phyloP scores from a whole-genome alignment of 1,140 invertebrate genomes.

The Zophobas atratus region DNA sequence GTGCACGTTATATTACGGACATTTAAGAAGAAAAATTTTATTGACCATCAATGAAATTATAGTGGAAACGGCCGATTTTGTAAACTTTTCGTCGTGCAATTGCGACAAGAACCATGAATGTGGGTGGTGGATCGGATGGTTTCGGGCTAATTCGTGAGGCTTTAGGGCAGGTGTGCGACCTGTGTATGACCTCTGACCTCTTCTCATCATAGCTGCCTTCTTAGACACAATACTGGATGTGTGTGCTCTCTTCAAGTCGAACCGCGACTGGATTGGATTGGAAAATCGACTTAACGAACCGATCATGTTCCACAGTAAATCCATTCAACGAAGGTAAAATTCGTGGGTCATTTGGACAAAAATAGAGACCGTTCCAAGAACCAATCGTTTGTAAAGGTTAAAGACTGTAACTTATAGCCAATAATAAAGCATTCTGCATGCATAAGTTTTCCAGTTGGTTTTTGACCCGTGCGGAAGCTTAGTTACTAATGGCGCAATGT shows the following conservation, averaged over 20 bases:
- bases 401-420: not conserved
- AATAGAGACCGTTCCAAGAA: not conserved
- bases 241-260: constrained; percentile 20
- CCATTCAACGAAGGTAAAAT: constrained; percentile 10
- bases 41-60: constrained; percentile 40
- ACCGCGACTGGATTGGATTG: constrained; percentile 34
- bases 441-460: not conserved
- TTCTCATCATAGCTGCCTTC: constrained; percentile 54
- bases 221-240: constrained; percentile 56
- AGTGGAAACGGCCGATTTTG: constrained; percentile 22
- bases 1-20: constrained; percentile 6
- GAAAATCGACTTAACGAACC: constrained; percentile 44
- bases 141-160: constrained; percentile 54
- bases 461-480: too few species aligned
- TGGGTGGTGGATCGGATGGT: constrained; percentile 55
- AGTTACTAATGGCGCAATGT: too few species aligned
- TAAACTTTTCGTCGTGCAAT: constrained; percentile 37
- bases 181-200: constrained; percentile 57
- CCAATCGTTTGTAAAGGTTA: not conserved
- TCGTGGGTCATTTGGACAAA: not conserved
- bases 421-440: not conserved
- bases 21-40: constrained; percentile 23
- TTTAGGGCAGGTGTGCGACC: constrained; percentile 59
- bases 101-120: constrained; percentile 39
- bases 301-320: constrained; percentile 42